Base-by-base conservation (phyloP, 2,113 vertebrate species). In the Paedocypris sp. region DNA sequence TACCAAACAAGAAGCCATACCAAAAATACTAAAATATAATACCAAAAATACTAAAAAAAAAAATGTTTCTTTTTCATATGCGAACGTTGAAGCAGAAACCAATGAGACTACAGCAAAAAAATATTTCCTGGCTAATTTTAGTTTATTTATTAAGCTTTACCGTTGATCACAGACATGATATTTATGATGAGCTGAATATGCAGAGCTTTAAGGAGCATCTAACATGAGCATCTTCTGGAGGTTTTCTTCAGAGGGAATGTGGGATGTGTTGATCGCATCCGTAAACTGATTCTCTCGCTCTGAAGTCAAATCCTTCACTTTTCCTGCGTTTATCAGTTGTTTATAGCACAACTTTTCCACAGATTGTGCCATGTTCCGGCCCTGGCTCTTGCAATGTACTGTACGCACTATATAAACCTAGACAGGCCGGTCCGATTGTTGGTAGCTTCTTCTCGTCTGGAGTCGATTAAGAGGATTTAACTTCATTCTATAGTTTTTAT, bases 241-340 rank as follows among this genome's bases (percentile, higher is more conserved):
- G 19, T n/a, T 61, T 67, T 6, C 13, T 45, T 56, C 12, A 61
- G 61, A 51, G 56, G 64, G 60, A 64, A 64, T 72, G 16, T 32
- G 4, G 74, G 79, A 74, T 78, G 72, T 84, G 83, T 81, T 85
- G 85, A 85, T 57, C 83, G 72, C 62, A 73, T 82, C 80, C 78
- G 41, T 32, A 66, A 57, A 39, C 46, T 69, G 13, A 4, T 54
- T 45, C 25, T 46, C 67, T 68, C 57, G 60, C 47, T 59, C 41
- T 31, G 83, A 68, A 84, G 75, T 83, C 79, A 79, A 82, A 72
- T 28, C 13, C 48, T 39, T 65, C 32, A 67, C 33, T 66, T 71
- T 45, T 74, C 73, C 36, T 70, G 45, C 52, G 20, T 72, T 62
- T 67, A 33, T 18, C 7, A 70, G 66, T 62, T 49, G 69, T 74